A percentile compares a stretch with the other conserved stretches of the same genome.
These are phyloP conservation scores for Mythimna impura DNA, from an alignment of 2,888 invertebrate genomes.

Conservation along the genomic window DNA sequence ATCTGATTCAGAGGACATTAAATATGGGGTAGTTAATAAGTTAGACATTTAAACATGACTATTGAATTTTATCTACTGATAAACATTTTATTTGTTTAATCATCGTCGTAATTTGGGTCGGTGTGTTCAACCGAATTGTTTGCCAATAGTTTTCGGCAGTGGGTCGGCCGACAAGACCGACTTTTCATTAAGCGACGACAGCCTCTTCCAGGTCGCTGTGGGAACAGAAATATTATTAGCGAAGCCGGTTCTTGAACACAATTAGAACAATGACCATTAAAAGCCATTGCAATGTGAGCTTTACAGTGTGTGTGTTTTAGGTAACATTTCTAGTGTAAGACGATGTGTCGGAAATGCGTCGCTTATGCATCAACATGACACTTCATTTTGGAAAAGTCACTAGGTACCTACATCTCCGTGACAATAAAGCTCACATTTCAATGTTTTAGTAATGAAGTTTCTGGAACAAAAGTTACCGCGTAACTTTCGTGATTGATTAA, in stretches of 20 bases:
- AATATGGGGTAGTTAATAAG: slow-evolving; percentile 16
- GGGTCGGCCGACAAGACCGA: slow-evolving; percentile 77
- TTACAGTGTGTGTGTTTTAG: background rate
- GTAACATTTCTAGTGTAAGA: slow-evolving; percentile 11
- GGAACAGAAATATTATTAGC: slow-evolving; percentile 3
- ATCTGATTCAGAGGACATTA: slow-evolving; percentile 25
- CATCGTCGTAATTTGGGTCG: slow-evolving; percentile 54
- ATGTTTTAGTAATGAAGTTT: slow-evolving; percentile 3
- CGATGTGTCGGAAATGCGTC: background rate
- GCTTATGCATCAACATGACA: background rate
- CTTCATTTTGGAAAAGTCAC: background rate
- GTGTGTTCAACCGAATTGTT: slow-evolving; percentile 52
- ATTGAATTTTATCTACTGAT: slow-evolving; percentile 30
- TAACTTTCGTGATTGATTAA: background rate
- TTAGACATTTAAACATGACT: slow-evolving; percentile 32
- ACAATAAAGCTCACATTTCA: background rate
- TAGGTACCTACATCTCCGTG: too few relatives aligned
- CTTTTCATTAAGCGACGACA: slow-evolving; percentile 82
- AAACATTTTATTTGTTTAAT: slow-evolving; percentile 50
- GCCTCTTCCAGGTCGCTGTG: slow-evolving; percentile 68
- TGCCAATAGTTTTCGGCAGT: slow-evolving; percentile 70
- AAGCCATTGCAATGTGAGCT: slow-evolving; percentile 7
- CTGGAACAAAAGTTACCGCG: background rate
- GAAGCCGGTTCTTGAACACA: background rate
- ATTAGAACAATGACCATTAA: background rate